Base-by-base conservation (phyloP, 2,888 invertebrate genomes). In the Polyploca ridens region DNA sequence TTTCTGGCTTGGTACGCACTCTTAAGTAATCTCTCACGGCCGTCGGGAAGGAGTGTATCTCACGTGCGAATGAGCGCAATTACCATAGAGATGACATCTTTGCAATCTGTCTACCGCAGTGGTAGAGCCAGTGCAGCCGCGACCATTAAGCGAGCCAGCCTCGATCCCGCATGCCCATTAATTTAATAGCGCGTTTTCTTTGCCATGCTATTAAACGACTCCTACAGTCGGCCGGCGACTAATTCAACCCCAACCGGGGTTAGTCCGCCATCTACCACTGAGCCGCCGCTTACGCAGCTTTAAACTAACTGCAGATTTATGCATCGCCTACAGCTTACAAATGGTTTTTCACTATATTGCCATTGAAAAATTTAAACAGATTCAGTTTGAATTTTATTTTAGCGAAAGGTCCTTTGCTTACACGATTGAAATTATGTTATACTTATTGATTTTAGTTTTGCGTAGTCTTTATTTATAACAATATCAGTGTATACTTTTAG, bases 111-210 rank as follows among this genome's bases (percentile, higher is more conserved):
- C 78, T 76, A 74, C 66, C 66, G 66, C 67, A 64, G n/a, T 19
- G 19, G 33, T 58, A 33, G 35, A 71, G 66, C 68, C 68, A 69
- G 69, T 67, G 68, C 73, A 66, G 62, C 54, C 63, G 65, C 68
- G 74, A 65, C 79, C 75, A 76, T 82, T 81, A 81, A 76, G 72
- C 67, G 69, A 66, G 69, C 61, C 79, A 66, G 69, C 59, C 79
- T 77, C 77, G 76, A 85, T 84, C 79, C 82, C 78, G 78, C 77
- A 78, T 79, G 81, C 73, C 84, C 87, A 87, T 90, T 91, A 87
- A 89, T 86, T 90, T 90, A 87, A 90, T 87, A 86, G 85, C 83
- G 72, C 77, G 83, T 86, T 90, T 89, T 90, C 88, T 89, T 90
- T 88, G 78, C 85, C 76, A 81, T 82, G 76, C 84, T 83, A 83